Base-by-base conservation (phyloP, 2,888 invertebrate species). In the Mesorhabditis spiculigera region DNA sequence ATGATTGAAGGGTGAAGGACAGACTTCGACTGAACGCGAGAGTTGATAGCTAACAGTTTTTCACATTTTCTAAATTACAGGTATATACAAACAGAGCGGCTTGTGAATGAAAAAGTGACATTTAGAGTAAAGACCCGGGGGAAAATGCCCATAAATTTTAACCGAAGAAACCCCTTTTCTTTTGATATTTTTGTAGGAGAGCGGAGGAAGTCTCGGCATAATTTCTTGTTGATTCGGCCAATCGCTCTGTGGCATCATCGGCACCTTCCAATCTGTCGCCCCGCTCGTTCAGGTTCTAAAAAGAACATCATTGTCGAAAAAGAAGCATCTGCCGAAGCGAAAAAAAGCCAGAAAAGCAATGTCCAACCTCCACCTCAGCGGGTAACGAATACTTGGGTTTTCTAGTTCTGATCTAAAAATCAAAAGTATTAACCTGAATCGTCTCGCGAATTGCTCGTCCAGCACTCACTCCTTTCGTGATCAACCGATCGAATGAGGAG, bases 241-340 rank as follows among this genome's bases (percentile, higher is more conserved):
- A 50, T 50, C 58, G 58, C n/a, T 50, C 58, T n/a, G 58, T 50
- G 8, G 58, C 58, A 50, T 50, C 58, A 50, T n/a, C n/a, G 2
- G 58, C n/a, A 13, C 10, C 58, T n/a, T 50, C 58, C 58, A 50
- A 50, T 10, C 58, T 10, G n/a, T 50, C 58, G n/a, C 58, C 58
- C n/a, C 58, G 58, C 58, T 50, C 58, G 58, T 50, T 50, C n/a
- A 50, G 58, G n/a, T 50, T 50, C 58, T 50, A 50, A 50, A 50
- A 13, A n/a, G 28, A 1, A 28, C 28, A 28, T 28, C 28, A 28
- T 28, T 28, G 28, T 28, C 28, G 28, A 28, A 28, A 28, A 28
- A 28, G 28, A 28, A 28, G 28, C 28, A 28, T 28, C 28, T 28
- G 28, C 28, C 28, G 28, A 28, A 28, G 28, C 28, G 28, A 28